phyloP scores from a whole-genome alignment of 2,888 invertebrate genomes.

The Diachrysia chrysitis region DNA sequence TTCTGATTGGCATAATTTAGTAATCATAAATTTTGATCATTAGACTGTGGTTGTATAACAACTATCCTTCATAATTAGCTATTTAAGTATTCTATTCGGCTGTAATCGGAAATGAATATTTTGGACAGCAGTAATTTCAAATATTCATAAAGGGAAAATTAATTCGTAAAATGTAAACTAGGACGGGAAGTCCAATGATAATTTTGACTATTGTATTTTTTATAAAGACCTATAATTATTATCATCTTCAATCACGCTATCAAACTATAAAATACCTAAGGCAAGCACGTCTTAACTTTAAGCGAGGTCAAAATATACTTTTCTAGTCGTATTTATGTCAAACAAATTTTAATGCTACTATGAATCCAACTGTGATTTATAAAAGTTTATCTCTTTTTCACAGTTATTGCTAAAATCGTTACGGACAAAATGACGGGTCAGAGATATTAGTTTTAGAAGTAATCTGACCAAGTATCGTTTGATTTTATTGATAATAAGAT shows the following conservation, averaged over 20 bases:
- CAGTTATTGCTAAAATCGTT: not conserved
- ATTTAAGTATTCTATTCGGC: not conserved
- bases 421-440: not conserved
- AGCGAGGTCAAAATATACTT: too few species aligned
- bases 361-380: not conserved
- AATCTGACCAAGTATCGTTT: too few species aligned
- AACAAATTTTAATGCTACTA: too few species aligned
- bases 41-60: not conserved
- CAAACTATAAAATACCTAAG: not conserved
- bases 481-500: too few species aligned
- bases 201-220: too few species aligned
- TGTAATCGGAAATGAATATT: not conserved
- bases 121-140: not conserved
- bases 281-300: not conserved
- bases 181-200: too few species aligned
- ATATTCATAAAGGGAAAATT: conserved; percentile 1
- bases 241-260: not conserved
- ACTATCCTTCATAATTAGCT: not conserved
- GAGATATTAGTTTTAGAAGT: too few species aligned
- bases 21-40: not conserved
- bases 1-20: not conserved
- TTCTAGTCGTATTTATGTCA: too few species aligned
- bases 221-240: too few species aligned
- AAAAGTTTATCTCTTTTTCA: not conserved
- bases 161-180: not conserved